Evolutionary conservation across 2,888 invertebrate genomes (phyloP), one percentile per base, ranked within the genome.

Genomic region (Rambutsinella grinnellia): DNA sequence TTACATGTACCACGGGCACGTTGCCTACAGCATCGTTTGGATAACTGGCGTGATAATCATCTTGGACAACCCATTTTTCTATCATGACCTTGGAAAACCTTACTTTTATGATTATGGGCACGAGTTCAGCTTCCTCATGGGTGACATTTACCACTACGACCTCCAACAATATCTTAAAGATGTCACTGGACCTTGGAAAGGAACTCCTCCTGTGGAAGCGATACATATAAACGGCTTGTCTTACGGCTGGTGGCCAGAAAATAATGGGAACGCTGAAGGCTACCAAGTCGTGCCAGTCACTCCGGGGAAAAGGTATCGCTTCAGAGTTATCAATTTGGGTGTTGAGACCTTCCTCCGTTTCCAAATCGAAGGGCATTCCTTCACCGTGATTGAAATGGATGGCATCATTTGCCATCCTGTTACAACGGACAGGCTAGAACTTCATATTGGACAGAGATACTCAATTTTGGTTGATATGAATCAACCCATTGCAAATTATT

Each of bases 1-100:
- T 0, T 81, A 61, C 36, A 62, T 77, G 51, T 81, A 81, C 56
- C 81, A 81, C 26, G 79, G 79, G 1, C 81, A 81, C 51, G 72
- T 74, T 0, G 71, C 63, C 10, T 68, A 76, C 27, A 79, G 79
- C 61, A 65, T 78, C 19, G 66, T 76, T 3, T 81, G 74, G 65
- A 75, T 76, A 15, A 57, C 68, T 8, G 81, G 81, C 2, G 68
- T 78, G 21, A 51, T 81, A n/a, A 81, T 81, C 13, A 74, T 80
- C 23, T 53, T 63, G 5, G 72, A 72, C 46, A 72, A 72, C 15
- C 72, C 72, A 8, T 27, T 57, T 17, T 66, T 26, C 49, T 72
- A 65, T 65, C 15, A 60, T 46, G 44, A 1, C 5, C 21, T 72
- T 1, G 72, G 72, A 23, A n/a, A 46, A 0, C 53, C 57, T 13